A percentile compares a stretch with the other conserved stretches of the same genome.
These are phyloP conservation scores for Thripadectes ignobilis DNA, from an alignment of 2,797 vertebrate genomes.

Conservation along the genomic window DNA sequence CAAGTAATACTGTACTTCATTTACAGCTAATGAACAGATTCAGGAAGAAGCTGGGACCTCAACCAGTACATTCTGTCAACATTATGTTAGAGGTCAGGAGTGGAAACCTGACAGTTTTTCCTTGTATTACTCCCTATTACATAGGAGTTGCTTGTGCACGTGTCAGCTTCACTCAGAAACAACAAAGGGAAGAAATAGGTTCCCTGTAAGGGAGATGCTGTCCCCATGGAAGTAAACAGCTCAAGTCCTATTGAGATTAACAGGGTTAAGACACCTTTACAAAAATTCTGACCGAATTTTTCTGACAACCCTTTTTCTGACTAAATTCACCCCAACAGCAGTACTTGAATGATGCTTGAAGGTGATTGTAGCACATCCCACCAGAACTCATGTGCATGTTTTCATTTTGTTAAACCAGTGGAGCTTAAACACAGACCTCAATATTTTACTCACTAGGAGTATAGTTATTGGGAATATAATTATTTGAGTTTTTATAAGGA, in stretches of 20 bases:
- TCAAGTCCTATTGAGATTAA: not conserved
- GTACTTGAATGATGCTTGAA: not conserved
- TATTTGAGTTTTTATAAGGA: not conserved
- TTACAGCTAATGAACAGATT: conserved; percentile 3
- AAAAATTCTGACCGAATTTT: not conserved
- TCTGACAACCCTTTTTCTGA: not conserved
- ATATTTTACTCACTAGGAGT: not conserved
- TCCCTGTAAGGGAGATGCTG: not conserved
- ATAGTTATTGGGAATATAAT: not conserved
- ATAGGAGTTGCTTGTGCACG: not conserved
- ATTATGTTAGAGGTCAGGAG: not conserved
- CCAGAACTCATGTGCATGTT: not conserved
- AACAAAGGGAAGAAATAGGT: not conserved
- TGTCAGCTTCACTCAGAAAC: not conserved
- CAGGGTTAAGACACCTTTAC: not conserved
- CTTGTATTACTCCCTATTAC: not conserved
- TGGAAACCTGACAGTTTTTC: not conserved
- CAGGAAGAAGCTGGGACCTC: not conserved
- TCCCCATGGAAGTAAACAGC: not conserved
- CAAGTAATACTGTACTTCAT: not conserved
- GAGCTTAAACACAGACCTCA: not conserved
- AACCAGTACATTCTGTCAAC: not conserved
- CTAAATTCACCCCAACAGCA: not conserved
- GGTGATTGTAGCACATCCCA: not conserved
- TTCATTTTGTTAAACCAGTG: not conserved